Percentiles rank a stretch among this genome's conserved stretches.
Evolutionary conservation across 2,888 invertebrate species (phyloP).

Genomic region (Meandrusa payeni): DNA sequence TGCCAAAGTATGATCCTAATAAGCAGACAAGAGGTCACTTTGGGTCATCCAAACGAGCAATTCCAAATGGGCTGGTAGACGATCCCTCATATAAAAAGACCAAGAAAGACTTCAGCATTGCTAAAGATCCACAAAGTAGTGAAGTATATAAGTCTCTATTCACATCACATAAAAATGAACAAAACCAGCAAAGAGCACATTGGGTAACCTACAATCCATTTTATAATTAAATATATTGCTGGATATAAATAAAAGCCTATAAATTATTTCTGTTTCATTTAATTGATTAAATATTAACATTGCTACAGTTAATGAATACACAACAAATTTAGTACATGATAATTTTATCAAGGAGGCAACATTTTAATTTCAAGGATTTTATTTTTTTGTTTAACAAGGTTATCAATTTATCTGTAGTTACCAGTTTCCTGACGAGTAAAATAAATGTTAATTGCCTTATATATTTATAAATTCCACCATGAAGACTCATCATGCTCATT

Average conservation of each 20-base stretch:
- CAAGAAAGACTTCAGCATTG: constrained; percentile 90
- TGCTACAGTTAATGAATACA: too few species aligned
- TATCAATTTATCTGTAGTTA: too few species aligned
- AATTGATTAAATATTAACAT: constrained; percentile 23
- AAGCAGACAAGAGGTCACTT: constrained; percentile 66
- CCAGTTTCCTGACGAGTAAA: too few species aligned
- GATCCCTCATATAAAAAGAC: constrained; percentile 89
- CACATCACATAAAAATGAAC: constrained; percentile 92
- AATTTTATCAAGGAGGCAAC: too few species aligned
- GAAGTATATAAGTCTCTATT: constrained; percentile 97
- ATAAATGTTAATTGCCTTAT: too few species aligned
- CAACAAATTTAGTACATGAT: too few species aligned
- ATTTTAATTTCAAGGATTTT: too few species aligned
- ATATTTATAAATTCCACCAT: constrained; percentile 20
- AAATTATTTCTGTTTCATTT: constrained; percentile 10
- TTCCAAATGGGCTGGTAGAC: constrained; percentile 59
- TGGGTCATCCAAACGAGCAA: constrained; percentile 65
- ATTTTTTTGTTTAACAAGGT: too few species aligned
- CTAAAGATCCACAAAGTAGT: constrained; percentile 93
- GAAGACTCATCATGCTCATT: too few species aligned
- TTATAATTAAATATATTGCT: constrained; percentile 83
- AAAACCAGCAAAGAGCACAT: constrained; percentile 93
- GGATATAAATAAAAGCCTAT: constrained; percentile 5
- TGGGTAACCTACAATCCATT: constrained; percentile 99
- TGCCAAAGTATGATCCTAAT: constrained; percentile 69